These are phyloP conservation scores for Drosophila bunnanda DNA, from an alignment of 2,888 invertebrate genomes.

Conservation along the genomic window DNA sequence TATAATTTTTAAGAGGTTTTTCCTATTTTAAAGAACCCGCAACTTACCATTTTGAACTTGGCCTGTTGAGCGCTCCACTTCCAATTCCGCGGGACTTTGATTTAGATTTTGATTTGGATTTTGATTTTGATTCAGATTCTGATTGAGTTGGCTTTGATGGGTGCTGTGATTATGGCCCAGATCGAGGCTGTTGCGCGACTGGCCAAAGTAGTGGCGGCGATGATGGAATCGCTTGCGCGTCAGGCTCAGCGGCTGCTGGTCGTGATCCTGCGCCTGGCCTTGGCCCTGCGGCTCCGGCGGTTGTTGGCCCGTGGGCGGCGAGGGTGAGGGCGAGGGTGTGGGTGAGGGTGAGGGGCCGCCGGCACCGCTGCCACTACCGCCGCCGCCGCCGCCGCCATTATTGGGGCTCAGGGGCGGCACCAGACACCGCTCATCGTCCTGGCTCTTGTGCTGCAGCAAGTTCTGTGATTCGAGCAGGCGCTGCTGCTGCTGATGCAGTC, in stretches of 20 bases:
- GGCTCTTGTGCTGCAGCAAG: conserved; percentile 88
- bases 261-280: conserved; percentile 49
- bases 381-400: conserved; percentile 48
- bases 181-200: conserved; percentile 70
- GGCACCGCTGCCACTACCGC: conserved; percentile 45
- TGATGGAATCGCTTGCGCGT: conserved; percentile 85
- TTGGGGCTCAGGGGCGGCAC: conserved; percentile 87
- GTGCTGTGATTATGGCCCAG: conserved; percentile 23
- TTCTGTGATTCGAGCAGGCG: conserved; percentile 93
- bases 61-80: conserved; percentile 29
- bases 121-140: conserved; percentile 17
- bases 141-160: conserved; percentile 14
- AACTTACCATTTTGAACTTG: conserved; percentile 76
- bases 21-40: neutral
- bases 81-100: conserved; percentile 35
- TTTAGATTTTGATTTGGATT: conserved; percentile 11
- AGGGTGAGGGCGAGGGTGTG: conserved; percentile 41
- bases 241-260: conserved; percentile 72
- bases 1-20: no score
- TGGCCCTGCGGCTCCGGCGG: conserved; percentile 34
- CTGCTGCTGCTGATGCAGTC: conserved; percentile 95
- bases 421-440: conserved; percentile 86
- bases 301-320: conserved; percentile 43
- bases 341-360: conserved; percentile 21
- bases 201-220: conserved; percentile 83